Conservation (phyloP, 23 tunicate species). For the Aplidium turbinatum region DNA sequence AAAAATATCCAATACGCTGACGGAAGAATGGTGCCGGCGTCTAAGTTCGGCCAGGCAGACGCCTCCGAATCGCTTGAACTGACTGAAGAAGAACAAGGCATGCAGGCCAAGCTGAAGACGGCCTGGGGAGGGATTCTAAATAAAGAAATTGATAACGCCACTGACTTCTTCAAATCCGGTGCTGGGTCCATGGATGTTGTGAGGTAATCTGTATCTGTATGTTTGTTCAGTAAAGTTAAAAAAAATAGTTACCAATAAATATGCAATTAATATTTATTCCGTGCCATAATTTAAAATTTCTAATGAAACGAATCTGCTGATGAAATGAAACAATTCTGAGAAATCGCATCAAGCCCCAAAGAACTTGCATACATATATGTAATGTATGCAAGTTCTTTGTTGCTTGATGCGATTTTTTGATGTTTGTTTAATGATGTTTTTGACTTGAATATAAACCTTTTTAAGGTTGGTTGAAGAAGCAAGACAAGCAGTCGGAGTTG, state of each 20-base stretch:
- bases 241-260: no score
- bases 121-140: slow-evolving; percentile 92
- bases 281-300: no score
- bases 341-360: no score
- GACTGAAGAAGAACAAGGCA: slow-evolving; percentile 67
- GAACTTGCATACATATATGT: no score
- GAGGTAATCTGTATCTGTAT: slow-evolving; percentile 49
- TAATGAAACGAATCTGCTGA: no score
- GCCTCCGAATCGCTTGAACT: slow-evolving; percentile 74
- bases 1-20: slow-evolving; percentile 85
- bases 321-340: no score
- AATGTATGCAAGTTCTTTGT: no score
- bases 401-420: no score
- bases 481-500: slow-evolving; percentile 71
- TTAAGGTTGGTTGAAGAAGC: slow-evolving; percentile 91
- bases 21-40: slow-evolving; percentile 87
- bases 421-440: no score
- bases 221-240: no score
- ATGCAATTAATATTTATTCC: no score
- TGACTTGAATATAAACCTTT: no score
- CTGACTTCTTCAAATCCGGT: slow-evolving; percentile 92
- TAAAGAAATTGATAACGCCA: slow-evolving; percentile 62
- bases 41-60: slow-evolving; percentile 74
- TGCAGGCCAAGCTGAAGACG: slow-evolving; percentile 43
- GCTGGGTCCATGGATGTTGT: slow-evolving; percentile 99